Evolutionary conservation across 2,797 vertebrate genomes (phyloP).

Genomic region (Pseudopleuronectes americanus): DNA sequence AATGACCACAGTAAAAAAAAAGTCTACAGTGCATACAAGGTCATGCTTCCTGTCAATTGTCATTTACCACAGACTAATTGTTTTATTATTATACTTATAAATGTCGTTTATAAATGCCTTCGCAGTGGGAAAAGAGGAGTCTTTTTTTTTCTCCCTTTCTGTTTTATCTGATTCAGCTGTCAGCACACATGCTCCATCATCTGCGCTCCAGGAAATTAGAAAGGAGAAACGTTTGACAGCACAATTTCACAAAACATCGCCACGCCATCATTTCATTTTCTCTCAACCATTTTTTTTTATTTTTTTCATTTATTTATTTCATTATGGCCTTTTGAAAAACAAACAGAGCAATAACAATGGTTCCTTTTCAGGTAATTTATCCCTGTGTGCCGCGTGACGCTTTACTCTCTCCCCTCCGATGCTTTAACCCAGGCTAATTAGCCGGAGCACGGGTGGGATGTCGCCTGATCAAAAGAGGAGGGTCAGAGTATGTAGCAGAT

Average conservation of each 20-base stretch:
- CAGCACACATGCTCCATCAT: constrained; percentile 79
- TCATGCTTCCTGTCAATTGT: constrained; percentile 70
- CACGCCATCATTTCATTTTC: constrained; percentile 81
- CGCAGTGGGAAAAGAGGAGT: constrained; percentile 42
- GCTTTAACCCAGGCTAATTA: constrained; percentile 54
- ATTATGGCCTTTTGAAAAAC: constrained; percentile 75
- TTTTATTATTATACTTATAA: constrained; percentile 78
- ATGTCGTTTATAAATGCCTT: constrained; percentile 59
- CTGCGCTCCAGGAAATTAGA: constrained; percentile 83
- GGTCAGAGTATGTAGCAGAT: constrained; percentile 18
- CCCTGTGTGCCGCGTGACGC: constrained; percentile 19
- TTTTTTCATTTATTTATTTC: constrained; percentile 72
- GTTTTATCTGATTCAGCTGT: constrained; percentile 79
- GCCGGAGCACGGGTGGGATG: constrained; percentile 21
- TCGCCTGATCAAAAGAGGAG: constrained; percentile 26
- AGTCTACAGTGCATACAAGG: constrained; percentile 45
- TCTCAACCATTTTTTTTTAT: constrained; percentile 50
- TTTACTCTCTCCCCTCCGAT: constrained; percentile 32
- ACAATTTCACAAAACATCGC: constrained; percentile 83
- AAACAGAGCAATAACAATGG: constrained; percentile 66
- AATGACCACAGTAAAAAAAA: constrained; percentile 44
- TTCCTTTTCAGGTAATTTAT: constrained; percentile 62
- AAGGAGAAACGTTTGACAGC: constrained; percentile 83
- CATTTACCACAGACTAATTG: constrained; percentile 75
- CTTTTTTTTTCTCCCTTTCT: constrained; percentile 18